A percentile compares a stretch with the other conserved stretches of the same genome.
Conservation (phyloP, 2,888 invertebrate genomes). For the Nipponacmea schrenckii region DNA sequence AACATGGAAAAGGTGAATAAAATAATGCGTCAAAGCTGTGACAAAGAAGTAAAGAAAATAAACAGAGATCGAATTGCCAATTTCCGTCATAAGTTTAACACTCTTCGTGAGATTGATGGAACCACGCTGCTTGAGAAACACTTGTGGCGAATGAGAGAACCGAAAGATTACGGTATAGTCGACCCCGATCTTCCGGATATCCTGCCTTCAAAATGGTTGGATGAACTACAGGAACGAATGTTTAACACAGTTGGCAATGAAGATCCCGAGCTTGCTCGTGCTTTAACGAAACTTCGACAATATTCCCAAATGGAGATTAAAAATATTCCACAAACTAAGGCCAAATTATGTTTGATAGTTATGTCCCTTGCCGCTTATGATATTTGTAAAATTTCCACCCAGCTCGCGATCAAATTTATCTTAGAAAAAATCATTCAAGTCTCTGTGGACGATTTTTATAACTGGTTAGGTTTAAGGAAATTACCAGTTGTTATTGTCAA, state of each 20-base stretch:
- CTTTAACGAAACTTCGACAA: slow-evolving; percentile 35
- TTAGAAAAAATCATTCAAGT: slow-evolving; percentile 44
- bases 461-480: slow-evolving; percentile 46
- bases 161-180: slow-evolving; percentile 18
- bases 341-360: slow-evolving; percentile 48
- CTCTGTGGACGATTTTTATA: slow-evolving; percentile 35
- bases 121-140: slow-evolving; percentile 38
- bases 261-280: slow-evolving; percentile 31
- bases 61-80: slow-evolving; percentile 40
- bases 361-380: slow-evolving; percentile 54
- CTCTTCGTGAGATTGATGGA: slow-evolving; percentile 31
- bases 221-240: slow-evolving; percentile 38
- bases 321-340: slow-evolving; percentile 40
- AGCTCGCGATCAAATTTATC: slow-evolving; percentile 47
- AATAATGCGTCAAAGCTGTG: slow-evolving; percentile 30
- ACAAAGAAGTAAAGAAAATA: slow-evolving; percentile 38
- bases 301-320: slow-evolving; percentile 44
- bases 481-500: slow-evolving; percentile 37
- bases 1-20: background rate
- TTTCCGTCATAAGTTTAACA: slow-evolving; percentile 38
- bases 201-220: slow-evolving; percentile 33
- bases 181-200: background rate
- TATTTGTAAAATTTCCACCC: slow-evolving; percentile 42
- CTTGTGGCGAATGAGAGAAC: slow-evolving; percentile 24
- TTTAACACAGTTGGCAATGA: slow-evolving; percentile 17